Evolutionary conservation across 2,113 vertebrate species (phyloP).

Genomic region (Mixornis gularis): DNA sequence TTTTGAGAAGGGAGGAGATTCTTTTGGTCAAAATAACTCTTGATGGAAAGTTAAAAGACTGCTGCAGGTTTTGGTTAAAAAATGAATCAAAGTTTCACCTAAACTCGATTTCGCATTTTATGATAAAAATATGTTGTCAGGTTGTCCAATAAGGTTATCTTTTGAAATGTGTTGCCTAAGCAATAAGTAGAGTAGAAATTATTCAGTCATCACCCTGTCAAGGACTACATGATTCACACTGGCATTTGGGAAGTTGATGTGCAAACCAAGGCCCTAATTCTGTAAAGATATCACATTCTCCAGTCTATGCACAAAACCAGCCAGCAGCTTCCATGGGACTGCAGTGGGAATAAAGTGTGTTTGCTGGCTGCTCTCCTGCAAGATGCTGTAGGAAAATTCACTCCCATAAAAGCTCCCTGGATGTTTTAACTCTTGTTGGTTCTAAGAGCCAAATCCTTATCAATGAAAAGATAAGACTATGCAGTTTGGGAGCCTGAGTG

Average conservation of each 20-base stretch:
- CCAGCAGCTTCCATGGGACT: background rate
- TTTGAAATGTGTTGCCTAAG: background rate
- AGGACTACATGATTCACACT: background rate
- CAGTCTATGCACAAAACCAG: background rate
- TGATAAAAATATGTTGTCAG: constrained; percentile 2
- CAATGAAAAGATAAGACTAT: too few relatives aligned
- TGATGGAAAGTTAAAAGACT: background rate
- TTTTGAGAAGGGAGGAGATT: background rate
- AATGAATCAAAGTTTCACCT: background rate
- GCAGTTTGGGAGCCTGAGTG: too few relatives aligned
- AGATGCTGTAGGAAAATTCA: background rate
- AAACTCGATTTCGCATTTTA: background rate
- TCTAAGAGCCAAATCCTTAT: background rate
- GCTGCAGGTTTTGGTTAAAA: background rate
- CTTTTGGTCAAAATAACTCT: background rate
- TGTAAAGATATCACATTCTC: background rate
- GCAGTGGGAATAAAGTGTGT: background rate
- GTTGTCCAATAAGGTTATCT: constrained; percentile 31
- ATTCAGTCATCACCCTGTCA: constrained; percentile 41
- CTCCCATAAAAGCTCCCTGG: background rate
- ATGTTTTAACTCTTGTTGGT: background rate
- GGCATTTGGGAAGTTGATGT: background rate
- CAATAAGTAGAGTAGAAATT: constrained; percentile 22
- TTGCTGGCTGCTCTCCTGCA: background rate
- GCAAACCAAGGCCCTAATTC: background rate